Conservation (phyloP, 2,797 vertebrate species). For the Botia kubotai region DNA sequence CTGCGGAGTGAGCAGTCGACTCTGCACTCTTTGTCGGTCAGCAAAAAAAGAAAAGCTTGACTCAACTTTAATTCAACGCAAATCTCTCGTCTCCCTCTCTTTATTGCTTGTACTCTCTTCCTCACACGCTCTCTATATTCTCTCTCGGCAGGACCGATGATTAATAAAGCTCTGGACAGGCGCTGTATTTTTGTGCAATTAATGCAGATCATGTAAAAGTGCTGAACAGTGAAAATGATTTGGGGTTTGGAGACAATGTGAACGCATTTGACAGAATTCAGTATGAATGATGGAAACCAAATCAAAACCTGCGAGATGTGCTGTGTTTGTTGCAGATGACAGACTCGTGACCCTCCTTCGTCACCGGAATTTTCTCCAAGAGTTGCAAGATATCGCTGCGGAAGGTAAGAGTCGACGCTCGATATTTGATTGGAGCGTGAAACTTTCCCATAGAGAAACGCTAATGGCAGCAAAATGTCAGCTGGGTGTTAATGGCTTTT, state of each 20-base stretch:
- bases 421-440: background rate
- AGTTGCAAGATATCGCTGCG: constrained; percentile 89
- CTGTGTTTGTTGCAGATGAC: constrained; percentile 82
- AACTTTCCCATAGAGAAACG: constrained; percentile 21
- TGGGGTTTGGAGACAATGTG: constrained; percentile 17
- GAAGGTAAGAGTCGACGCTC: constrained; percentile 79
- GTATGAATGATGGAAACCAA: constrained; percentile 15
- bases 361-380: constrained; percentile 89
- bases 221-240: constrained; percentile 66
- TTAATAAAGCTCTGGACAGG: constrained; percentile 72
- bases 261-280: background rate
- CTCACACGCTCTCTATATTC: constrained; percentile 38
- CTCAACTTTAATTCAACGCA: constrained; percentile 64
- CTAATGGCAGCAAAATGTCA: constrained; percentile 28
- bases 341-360: constrained; percentile 90
- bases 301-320: constrained; percentile 13
- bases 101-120: constrained; percentile 35
- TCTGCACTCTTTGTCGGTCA: constrained; percentile 68
- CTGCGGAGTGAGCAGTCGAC: constrained; percentile 33
- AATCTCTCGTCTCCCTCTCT: constrained; percentile 52
- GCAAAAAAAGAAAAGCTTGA: constrained; percentile 67
- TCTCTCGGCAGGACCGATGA: constrained; percentile 65
- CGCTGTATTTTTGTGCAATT: constrained; percentile 74
- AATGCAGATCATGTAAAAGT: constrained; percentile 62
- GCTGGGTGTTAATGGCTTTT: constrained; percentile 11